Evolutionary conservation across 2,797 vertebrate genomes (phyloP).

Genomic region (Parotocinclus haroldoi): DNA sequence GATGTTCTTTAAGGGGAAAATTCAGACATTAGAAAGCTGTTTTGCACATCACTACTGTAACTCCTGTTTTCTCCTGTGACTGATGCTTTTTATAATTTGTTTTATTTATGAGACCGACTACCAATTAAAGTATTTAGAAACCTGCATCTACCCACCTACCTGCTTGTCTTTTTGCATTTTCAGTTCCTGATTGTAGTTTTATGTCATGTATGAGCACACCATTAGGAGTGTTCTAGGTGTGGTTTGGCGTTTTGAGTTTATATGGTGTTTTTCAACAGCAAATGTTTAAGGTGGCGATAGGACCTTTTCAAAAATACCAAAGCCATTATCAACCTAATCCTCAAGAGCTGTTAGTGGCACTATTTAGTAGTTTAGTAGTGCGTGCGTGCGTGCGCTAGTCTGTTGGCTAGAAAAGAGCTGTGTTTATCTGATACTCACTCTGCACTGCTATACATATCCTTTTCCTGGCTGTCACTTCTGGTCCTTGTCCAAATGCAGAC

Average conservation of each 20-base stretch:
- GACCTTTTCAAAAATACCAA: too few species aligned
- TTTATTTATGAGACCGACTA: slow-evolving; percentile 90
- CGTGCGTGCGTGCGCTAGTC: too few species aligned
- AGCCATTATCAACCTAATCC: too few species aligned
- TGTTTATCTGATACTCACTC: slow-evolving; percentile 39
- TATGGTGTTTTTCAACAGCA: too few species aligned
- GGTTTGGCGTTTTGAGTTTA: slow-evolving; percentile 30
- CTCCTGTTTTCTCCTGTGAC: slow-evolving; percentile 94
- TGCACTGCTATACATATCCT: slow-evolving; percentile 42
- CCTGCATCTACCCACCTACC: slow-evolving; percentile 1
- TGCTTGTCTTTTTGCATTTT: slow-evolving; percentile 46
- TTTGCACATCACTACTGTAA: slow-evolving; percentile 95
- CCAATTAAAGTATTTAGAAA: slow-evolving; percentile 82
- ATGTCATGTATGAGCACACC: background rate
- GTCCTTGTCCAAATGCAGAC: slow-evolving; percentile 11
- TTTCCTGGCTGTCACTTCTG: slow-evolving; percentile 46
- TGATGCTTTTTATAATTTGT: slow-evolving; percentile 87
- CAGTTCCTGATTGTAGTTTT: slow-evolving; percentile 14
- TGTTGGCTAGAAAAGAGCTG: slow-evolving; percentile 28
- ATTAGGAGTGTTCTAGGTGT: slow-evolving; percentile 28
- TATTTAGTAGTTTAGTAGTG: too few species aligned
- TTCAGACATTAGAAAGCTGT: slow-evolving; percentile 61
- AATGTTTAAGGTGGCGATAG: too few species aligned
- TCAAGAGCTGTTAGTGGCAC: too few species aligned
- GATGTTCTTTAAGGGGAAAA: slow-evolving; percentile 51